Evolutionary conservation across 2,797 vertebrate genomes (phyloP).

Genomic region (Vireo griseus): DNA sequence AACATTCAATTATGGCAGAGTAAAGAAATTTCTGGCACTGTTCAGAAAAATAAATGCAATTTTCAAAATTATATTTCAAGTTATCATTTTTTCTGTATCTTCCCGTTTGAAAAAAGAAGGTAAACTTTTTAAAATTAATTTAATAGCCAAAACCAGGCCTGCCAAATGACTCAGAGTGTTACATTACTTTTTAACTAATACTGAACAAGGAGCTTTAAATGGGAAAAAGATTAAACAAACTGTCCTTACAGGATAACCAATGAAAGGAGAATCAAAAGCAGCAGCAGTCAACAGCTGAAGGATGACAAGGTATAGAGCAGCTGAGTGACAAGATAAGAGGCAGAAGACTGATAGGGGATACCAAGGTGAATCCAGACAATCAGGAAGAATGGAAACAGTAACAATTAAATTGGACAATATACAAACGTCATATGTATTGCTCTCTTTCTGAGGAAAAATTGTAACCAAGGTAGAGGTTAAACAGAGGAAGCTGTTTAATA

Average conservation of each 20-base stretch:
- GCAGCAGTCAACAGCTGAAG: neutral
- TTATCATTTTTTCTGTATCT: neutral
- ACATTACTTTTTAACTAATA: neutral
- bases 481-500: neutral
- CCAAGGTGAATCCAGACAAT: neutral
- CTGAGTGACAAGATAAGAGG: neutral
- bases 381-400: neutral
- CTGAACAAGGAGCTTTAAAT: neutral
- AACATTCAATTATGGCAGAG: neutral
- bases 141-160: neutral
- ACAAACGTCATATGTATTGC: neutral
- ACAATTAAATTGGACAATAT: neutral
- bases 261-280: neutral
- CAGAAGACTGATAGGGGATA: neutral
- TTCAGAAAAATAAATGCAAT: neutral
- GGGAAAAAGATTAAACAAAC: neutral
- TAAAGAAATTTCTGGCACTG: neutral
- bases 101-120: rapidly evolving
- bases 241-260: neutral
- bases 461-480: neutral
- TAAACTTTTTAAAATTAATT: neutral
- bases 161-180: neutral
- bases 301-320: neutral
- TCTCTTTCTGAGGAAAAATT: neutral
- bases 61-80: neutral